Base-by-base conservation (phyloP, 2,113 vertebrate species). In the Archocentrus centrarchus region DNA sequence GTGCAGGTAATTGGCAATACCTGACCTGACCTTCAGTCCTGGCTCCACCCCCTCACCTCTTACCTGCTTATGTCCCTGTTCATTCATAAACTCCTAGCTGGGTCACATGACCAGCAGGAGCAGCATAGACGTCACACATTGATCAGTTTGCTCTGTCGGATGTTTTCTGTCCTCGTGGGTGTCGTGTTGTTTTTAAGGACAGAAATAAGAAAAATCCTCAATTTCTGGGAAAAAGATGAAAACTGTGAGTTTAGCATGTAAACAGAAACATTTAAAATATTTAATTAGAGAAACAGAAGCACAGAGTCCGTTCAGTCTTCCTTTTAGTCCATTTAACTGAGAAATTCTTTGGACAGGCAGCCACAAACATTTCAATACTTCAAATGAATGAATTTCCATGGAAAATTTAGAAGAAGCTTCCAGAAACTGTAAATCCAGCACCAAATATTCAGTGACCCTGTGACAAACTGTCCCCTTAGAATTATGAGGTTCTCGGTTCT, bases 61-160 rank as follows among this genome's bases (percentile, higher is more conserved):
- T 66, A 59, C 66, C 76, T 79, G 35, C 7, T 82, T 86, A 32
- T 35, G 22, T 14, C 24, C 41, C 32, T 5, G 17, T 15, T 82
- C 64, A 89, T 82, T 87, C 82, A 82, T 61, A 62, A 70, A 59
- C 27, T 77, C 13, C 2, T 0, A 9, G 47, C 58, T 3, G 2
- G 18, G 76, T 83, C 83, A 80, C 77, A 2, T 59, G 68, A 77
- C 57, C 57, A 20, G 75, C 55, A 11, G 17, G 66, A 11, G 64
- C 41, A 68, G 64, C 15, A 15, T 13, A 27, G 76, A 79, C 15
- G 15, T 50, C 79, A 70, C 5, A 6, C 79, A 80, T 86, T 7
- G 81, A 81, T 75, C 81, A 64, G 87, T 89, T 77, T 86, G 58
- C 62, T 44, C 86, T 18, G 18, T 18, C 47, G 14, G 2, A 17